Evolutionary conservation across 2,797 vertebrate species (phyloP).

Genomic region (Syngnathus acus): DNA sequence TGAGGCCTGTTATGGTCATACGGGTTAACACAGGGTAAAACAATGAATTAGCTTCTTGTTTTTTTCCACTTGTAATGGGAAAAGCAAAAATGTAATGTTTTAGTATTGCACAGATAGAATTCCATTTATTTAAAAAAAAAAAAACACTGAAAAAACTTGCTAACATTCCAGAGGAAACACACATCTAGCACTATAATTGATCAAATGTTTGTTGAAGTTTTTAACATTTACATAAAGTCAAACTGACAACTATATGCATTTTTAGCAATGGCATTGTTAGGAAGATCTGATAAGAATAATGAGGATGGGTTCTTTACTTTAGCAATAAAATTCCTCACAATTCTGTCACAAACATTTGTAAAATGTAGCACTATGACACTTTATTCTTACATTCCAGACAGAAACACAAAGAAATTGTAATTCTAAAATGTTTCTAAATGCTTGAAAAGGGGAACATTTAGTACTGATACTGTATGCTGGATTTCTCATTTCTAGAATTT

Average conservation of each 20-base stretch:
- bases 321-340: neutral
- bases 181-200: neutral
- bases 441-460: slow-evolving; percentile 19
- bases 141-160: neutral
- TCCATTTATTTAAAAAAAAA: neutral
- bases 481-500: slow-evolving; percentile 26
- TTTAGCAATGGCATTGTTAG: neutral
- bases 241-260: neutral
- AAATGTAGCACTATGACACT: slow-evolving; percentile 56
- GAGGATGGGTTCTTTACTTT: neutral
- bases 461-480: slow-evolving; percentile 29
- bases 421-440: slow-evolving; percentile 2
- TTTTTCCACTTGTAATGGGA: neutral
- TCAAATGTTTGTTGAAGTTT: neutral
- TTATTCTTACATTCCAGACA: slow-evolving; percentile 50
- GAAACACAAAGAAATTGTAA: slow-evolving; percentile 7
- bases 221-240: too few species aligned
- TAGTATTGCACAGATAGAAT: neutral
- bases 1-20: slow-evolving; percentile 76
- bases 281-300: neutral
- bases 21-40: slow-evolving; percentile 26
- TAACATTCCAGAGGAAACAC: neutral
- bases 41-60: slow-evolving; percentile 14
- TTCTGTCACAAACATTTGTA: slow-evolving; percentile 13
- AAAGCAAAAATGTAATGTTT: neutral